Evolutionary conservation across 2,797 vertebrate species (phyloP).

Genomic region (Thripadectes ignobilis): DNA sequence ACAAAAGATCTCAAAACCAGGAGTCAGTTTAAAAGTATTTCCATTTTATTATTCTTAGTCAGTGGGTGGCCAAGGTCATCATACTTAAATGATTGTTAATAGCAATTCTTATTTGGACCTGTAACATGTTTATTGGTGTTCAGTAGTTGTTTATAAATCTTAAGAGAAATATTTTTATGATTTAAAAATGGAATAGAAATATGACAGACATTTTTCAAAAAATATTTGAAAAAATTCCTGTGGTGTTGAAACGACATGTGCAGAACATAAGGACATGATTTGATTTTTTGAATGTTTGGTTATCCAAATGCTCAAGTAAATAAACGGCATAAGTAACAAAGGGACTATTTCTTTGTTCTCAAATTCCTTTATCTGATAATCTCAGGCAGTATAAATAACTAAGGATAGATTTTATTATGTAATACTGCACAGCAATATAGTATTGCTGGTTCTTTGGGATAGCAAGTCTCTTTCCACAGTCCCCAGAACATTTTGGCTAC

Average conservation of each 20-base stretch:
- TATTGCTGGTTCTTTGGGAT: conserved; percentile 18
- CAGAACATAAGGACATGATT: conserved; percentile 9
- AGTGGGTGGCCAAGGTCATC: conserved; percentile 13
- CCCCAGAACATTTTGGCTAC: conserved; percentile 43
- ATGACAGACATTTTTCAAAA: conserved; percentile 15
- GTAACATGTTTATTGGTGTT: conserved; percentile 25
- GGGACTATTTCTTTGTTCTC: conserved; percentile 43
- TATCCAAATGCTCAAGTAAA: conserved; percentile 41
- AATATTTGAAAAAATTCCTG: not conserved
- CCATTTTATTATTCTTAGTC: not conserved
- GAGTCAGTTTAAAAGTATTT: not conserved
- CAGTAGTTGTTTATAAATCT: conserved; percentile 29
- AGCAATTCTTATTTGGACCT: not conserved
- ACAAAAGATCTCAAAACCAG: not conserved
- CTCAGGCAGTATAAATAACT: conserved; percentile 46
- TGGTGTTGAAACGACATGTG: not conserved
- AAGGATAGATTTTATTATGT: conserved; percentile 51
- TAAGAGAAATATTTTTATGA: conserved; percentile 19
- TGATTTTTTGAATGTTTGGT: not conserved
- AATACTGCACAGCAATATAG: not conserved
- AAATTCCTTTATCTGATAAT: conserved; percentile 49
- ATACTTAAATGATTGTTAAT: not conserved
- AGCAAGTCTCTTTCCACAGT: not conserved
- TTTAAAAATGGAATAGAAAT: conserved; percentile 40
- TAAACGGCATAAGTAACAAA: conserved; percentile 33